Conservation (phyloP, 2,888 invertebrate genomes). For the Liodrosophila aerea region DNA sequence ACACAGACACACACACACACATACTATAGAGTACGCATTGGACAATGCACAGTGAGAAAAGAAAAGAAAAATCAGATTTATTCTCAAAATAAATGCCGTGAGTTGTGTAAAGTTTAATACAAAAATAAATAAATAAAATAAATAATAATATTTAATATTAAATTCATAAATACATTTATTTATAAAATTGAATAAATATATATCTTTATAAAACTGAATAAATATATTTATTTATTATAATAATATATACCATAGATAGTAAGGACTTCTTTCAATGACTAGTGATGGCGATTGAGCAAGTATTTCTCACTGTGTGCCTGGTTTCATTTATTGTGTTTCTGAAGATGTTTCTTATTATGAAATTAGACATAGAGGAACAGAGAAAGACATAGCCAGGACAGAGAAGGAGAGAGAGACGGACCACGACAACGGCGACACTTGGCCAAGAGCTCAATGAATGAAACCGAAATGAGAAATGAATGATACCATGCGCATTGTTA, state of each 20-base stretch:
- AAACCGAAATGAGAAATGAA: conserved; percentile 70
- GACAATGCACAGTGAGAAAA: conserved; percentile 20
- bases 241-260: too few relatives aligned
- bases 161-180: too few relatives aligned
- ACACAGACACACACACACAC: conserved; percentile 17
- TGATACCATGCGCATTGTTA: conserved; percentile 76
- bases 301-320: conserved; percentile 16
- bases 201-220: too few relatives aligned
- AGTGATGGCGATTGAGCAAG: too few relatives aligned
- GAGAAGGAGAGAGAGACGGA: background rate
- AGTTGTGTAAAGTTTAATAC: too few relatives aligned
- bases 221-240: too few relatives aligned
- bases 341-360: conserved; percentile 75
- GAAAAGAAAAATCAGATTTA: too few relatives aligned
- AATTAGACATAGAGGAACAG: conserved; percentile 72
- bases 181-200: too few relatives aligned
- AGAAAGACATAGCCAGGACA: conserved; percentile 11
- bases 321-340: conserved; percentile 55
- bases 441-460: conserved; percentile 68
- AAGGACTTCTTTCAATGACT: too few relatives aligned
- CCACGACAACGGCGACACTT: conserved; percentile 58
- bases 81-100: too few relatives aligned
- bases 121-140: too few relatives aligned
- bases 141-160: too few relatives aligned
- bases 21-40: conserved; percentile 24